These are phyloP conservation scores for Archilochus colubris DNA, from an alignment of 2,113 vertebrate genomes.

Conservation along the genomic window DNA sequence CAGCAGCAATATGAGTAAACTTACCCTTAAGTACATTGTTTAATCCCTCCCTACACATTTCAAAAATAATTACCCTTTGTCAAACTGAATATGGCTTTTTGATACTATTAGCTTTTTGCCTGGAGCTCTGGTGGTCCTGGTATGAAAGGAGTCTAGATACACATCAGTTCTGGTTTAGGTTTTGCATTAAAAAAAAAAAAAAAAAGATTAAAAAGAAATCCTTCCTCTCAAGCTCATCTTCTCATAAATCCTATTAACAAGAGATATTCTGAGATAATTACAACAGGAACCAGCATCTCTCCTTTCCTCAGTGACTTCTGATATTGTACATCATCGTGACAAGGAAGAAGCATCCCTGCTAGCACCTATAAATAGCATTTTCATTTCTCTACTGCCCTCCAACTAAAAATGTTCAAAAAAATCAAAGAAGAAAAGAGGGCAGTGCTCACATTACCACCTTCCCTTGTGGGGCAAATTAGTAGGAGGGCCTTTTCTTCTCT, in stretches of 20 bases:
- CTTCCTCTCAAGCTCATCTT: neutral
- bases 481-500: neutral
- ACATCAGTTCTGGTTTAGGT: conserved; percentile 3
- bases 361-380: neutral
- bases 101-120: neutral
- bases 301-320: neutral
- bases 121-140: neutral
- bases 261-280: neutral
- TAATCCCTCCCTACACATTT: neutral
- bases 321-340: neutral
- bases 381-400: neutral
- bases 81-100: neutral
- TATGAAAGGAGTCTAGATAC: neutral
- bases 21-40: neutral
- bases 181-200: neutral
- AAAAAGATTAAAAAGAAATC: neutral
- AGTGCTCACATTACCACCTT: neutral
- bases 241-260: conserved; percentile 19
- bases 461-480: neutral
- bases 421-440: neutral
- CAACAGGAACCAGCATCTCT: neutral
- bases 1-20: neutral
- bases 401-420: neutral
- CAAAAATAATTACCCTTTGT: neutral
- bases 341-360: neutral